phyloP scores from a whole-genome alignment of 2,888 invertebrate genomes.

The Lamellibrachia satsuma region DNA sequence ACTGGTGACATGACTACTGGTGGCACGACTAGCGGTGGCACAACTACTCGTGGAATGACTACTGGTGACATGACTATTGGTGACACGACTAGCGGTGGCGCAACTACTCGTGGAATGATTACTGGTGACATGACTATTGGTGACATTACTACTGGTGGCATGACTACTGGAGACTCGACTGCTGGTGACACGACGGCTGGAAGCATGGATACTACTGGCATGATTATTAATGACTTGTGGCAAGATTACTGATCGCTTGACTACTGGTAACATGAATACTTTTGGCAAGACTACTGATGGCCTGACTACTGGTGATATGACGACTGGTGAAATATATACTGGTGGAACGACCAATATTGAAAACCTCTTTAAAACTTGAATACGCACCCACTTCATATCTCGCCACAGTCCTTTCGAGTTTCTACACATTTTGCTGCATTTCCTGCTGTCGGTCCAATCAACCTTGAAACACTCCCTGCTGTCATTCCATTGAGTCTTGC shows the following conservation, averaged over 20 bases:
- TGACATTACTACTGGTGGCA: neutral
- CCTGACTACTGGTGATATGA: too few species aligned
- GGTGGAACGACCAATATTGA: too few species aligned
- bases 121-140: neutral
- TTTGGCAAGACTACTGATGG: too few species aligned
- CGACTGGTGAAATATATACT: too few species aligned
- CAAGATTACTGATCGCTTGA: constrained; percentile 58
- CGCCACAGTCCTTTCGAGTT: too few species aligned
- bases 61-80: constrained; percentile 18
- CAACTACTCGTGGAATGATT: neutral
- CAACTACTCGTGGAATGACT: neutral
- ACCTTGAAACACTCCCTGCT: too few species aligned
- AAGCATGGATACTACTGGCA: neutral
- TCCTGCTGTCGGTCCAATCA: too few species aligned
- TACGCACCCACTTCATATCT: too few species aligned
- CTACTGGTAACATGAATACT: too few species aligned
- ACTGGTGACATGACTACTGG: constrained; percentile 7
- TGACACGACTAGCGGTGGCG: neutral
- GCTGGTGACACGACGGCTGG: constrained; percentile 60
- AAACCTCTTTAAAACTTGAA: too few species aligned
- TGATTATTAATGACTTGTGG: constrained; percentile 45
- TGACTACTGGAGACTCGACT: constrained; percentile 45
- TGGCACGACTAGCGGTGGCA: neutral
- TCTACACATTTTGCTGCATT: too few species aligned
- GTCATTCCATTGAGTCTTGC: too few species aligned